Base-by-base conservation (phyloP, 2,797 vertebrate genomes). In the Hyperoplus lanceolatus region DNA sequence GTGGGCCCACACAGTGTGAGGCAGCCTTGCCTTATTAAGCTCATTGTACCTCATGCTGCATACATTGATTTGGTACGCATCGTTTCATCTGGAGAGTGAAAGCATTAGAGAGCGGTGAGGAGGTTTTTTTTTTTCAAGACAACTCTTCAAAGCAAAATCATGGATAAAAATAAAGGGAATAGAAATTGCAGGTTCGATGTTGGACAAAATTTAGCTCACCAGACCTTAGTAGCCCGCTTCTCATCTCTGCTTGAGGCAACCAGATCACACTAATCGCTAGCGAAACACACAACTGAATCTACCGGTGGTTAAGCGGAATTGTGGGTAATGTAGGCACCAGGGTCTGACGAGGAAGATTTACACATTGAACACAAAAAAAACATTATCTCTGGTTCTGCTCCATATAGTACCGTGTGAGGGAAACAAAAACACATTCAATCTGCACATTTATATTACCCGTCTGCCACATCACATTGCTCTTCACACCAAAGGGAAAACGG, bases 381-480 rank as follows among this genome's bases (percentile, higher is more conserved):
- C 29, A 29, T 29, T 29, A 29, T 29, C 29, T 29, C 29, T 29
- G 29, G 29, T 29, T 29, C 29, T 29, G 29, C 29, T 29, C 29
- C 29, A 29, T 29, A 29, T 29, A 29, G 29, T 29, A 29, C 29
- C 29, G 29, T 29, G 29, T 29, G 29, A 29, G 29, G 29, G 29
- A 29, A 29, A 86, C 38, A 43, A 16, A 6, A 18, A 65, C 5
- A 13, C 14, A 56, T 45, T 15, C 15, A 50, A n/a, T 12, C 8
- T 65, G 38, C 12, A 65, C 15, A 55, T 51, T 80, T 41, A 62
- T 14, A 56, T 42, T 46, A 61, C 43, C 74, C 62, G 51, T 66
- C 39, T 62, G 4, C 4, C 38, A 50, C 36, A 42, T 46, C 41
- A 13, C 6, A 10, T 11, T 66, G 39, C 66, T 51, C 15, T n/a